Base-by-base conservation (phyloP, 2,888 invertebrate species). In the Agrochola macilenta region DNA sequence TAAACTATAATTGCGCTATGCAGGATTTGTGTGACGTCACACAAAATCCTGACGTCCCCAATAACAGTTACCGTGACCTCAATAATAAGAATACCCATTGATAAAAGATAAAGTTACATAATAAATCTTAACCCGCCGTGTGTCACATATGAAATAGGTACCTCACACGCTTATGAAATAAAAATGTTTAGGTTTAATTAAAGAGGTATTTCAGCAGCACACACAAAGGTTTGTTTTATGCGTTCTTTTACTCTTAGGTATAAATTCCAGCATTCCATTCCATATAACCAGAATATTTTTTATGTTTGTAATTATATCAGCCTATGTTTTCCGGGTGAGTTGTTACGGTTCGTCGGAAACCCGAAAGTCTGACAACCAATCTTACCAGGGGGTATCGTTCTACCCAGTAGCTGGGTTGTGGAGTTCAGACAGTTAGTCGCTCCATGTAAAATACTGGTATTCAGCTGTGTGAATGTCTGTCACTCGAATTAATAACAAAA, bases 101-200 rank as follows among this genome's bases (percentile, higher is more conserved):
- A n/a, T 20, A 20, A 23, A 72, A 64, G n/a, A 26, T 20, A 52
- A 39, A 49, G 17, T 49, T 49, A 65, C 9, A n/a, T 49, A 26
- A 52, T 54, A 69, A 68, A 43, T 73, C 39, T 12, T 5, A 39
- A 43, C 17, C 52, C 2, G 23, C 14, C 30, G 2, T 61, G 17
- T 5, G 43, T 46, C 17, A n/a, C n/a, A 57, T 73, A 43, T 57
- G 8, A 43, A 46, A 57, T 57, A 46, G 12, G 46, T 46, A 20
- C 54, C 43, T 43, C 43, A 26, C 30, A 54, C 12, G 30, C 43
- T n/a, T 43, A 30, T 57, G 12, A 30, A 54, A n/a, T 57, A n/a
- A 46, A 43, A 46, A 72, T 30, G n/a, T 58, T 74, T 71, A 46
- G 30, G n/a, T 72, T 74, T 74, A 58, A 58, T 46, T 74, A 71